Percentiles rank a stretch among this genome's conserved stretches.
These are phyloP conservation scores for Reinhardtius hippoglossoides DNA, from an alignment of 2,113 vertebrate genomes.

Conservation along the genomic window DNA sequence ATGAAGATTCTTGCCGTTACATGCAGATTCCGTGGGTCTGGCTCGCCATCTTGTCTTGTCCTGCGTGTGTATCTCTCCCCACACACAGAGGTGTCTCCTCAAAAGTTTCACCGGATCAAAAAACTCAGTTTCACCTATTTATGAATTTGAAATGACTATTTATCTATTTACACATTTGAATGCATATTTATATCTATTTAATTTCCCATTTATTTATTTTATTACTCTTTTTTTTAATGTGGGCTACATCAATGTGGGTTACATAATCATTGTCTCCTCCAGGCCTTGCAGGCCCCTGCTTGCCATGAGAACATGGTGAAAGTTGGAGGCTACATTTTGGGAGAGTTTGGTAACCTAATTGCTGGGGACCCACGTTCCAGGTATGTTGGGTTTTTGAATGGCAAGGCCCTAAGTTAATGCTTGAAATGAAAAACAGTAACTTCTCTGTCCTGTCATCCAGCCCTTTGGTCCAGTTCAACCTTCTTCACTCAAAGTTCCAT, in stretches of 20 bases:
- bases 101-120: too few relatives aligned
- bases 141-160: too few relatives aligned
- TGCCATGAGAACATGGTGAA: constrained; percentile 98
- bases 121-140: too few relatives aligned
- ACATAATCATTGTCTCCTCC: neutral
- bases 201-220: neutral
- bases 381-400: constrained; percentile 67
- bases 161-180: too few relatives aligned
- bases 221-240: neutral
- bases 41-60: too few relatives aligned
- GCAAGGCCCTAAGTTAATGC: neutral
- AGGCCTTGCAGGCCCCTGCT: constrained; percentile 93
- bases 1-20: too few relatives aligned
- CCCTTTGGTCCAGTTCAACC: constrained; percentile 93
- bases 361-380: constrained; percentile 94
- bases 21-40: too few relatives aligned
- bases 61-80: too few relatives aligned
- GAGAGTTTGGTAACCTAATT: constrained; percentile 94
- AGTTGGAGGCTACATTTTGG: constrained; percentile 93
- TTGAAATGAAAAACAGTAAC: neutral
- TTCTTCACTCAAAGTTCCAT: constrained; percentile 95
- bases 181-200: too few relatives aligned
- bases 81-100: too few relatives aligned
- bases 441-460: constrained; percentile 60
- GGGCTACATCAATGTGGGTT: neutral